These are phyloP conservation scores for Leucozona laternaria DNA, from an alignment of 2,888 invertebrate species.

Conservation along the genomic window DNA sequence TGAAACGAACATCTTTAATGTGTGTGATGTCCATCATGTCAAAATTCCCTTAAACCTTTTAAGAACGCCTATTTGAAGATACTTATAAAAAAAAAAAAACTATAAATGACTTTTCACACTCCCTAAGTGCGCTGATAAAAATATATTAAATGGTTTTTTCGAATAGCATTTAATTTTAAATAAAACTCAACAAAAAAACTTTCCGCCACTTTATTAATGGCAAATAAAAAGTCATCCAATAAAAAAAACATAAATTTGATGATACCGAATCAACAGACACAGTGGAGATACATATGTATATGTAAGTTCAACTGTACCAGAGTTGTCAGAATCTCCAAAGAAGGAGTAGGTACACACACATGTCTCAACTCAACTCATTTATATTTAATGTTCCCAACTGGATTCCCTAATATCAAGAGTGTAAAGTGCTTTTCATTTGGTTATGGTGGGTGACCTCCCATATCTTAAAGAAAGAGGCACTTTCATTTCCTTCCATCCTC, in stretches of 20 bases:
- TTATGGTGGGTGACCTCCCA: conserved; percentile 33
- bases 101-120: conserved; percentile 60
- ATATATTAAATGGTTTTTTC: conserved; percentile 16
- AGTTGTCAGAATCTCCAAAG: conserved; percentile 25
- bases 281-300: neutral
- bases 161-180: conserved; percentile 36
- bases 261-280: conserved; percentile 54
- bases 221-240: conserved; percentile 38
- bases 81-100: neutral
- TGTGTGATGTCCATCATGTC: neutral
- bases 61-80: neutral
- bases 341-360: conserved; percentile 11
- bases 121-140: conserved; percentile 53
- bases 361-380: conserved; percentile 34
- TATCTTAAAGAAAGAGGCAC: neutral
- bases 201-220: conserved; percentile 61
- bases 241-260: conserved; percentile 46
- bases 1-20: neutral
- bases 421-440: conserved; percentile 68
- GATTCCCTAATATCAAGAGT: conserved; percentile 39
- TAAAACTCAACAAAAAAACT: conserved; percentile 65
- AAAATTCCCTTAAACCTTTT: conserved; percentile 12
- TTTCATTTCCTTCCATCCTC: neutral
- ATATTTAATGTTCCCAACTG: conserved; percentile 66
- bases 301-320: conserved; percentile 8